Conservation (phyloP, 2,113 vertebrate genomes). For the Oryzias javanicus region DNA sequence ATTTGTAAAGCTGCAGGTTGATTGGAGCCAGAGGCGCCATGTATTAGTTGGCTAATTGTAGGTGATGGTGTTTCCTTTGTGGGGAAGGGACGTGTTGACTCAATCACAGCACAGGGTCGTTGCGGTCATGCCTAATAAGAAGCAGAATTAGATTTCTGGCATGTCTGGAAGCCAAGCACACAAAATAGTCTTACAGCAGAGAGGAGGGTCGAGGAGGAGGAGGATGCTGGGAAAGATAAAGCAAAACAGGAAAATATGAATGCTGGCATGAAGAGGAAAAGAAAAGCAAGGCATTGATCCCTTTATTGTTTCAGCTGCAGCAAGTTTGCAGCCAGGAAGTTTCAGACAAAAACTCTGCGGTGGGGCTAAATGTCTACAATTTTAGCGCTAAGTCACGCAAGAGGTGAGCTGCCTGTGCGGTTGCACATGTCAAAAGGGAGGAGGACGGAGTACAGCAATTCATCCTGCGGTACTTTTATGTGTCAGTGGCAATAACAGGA, state of each 20-base stretch:
- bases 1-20: constrained; percentile 34
- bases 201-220: background rate
- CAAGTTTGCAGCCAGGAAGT: constrained; percentile 38
- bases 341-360: constrained; percentile 56
- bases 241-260: constrained; percentile 47
- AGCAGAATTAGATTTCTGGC: constrained; percentile 68
- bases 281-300: constrained; percentile 51
- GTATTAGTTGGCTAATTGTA: constrained; percentile 65
- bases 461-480: constrained; percentile 54
- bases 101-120: constrained; percentile 43
- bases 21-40: constrained; percentile 39
- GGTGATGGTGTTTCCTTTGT: constrained; percentile 67
- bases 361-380: constrained; percentile 57
- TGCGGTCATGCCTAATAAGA: constrained; percentile 64
- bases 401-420: constrained; percentile 31
- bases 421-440: constrained; percentile 47
- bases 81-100: constrained; percentile 55
- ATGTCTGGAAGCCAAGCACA: constrained; percentile 45
- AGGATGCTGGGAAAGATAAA: constrained; percentile 24
- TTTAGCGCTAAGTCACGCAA: constrained; percentile 48
- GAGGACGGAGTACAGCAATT: constrained; percentile 40
- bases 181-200: constrained; percentile 40
- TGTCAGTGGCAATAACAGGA: constrained; percentile 46
- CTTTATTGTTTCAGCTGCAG: constrained; percentile 72
- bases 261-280: constrained; percentile 50